These are phyloP conservation scores for Trichopoda pennipes DNA, from an alignment of 2,888 invertebrate species.

Conservation along the genomic window DNA sequence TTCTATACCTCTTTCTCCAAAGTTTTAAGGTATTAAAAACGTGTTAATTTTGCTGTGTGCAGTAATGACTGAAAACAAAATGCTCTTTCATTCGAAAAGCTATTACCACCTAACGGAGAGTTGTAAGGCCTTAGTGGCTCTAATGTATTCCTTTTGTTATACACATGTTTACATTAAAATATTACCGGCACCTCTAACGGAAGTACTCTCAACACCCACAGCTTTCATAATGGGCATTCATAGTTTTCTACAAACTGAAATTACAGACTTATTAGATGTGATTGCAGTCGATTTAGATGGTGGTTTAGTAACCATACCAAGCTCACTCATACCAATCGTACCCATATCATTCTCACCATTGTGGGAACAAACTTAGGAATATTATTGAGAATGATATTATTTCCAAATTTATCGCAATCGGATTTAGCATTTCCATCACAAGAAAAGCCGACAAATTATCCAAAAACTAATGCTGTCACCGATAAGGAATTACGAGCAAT, in stretches of 20 bases:
- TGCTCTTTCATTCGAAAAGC: conserved; percentile 96
- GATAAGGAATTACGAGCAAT: conserved; percentile 98
- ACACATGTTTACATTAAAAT: conserved; percentile 98
- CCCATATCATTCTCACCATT: conserved; percentile 92
- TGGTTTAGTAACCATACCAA: conserved; percentile 95
- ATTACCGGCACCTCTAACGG: conserved; percentile 94
- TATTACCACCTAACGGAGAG: conserved; percentile 95
- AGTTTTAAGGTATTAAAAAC: conserved; percentile 86
- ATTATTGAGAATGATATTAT: conserved; percentile 91
- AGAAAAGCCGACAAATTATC: conserved; percentile 81
- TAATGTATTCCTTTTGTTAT: conserved; percentile 97
- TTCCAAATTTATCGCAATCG: conserved; percentile 92
- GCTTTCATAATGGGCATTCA: conserved; percentile 99
- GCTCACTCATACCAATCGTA: conserved; percentile 87
- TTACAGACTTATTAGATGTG: conserved; percentile 96
- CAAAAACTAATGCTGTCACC: conserved; percentile 86
- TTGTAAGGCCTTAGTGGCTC: conserved; percentile 94
- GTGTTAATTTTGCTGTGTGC: conserved; percentile 96
- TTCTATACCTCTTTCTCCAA: not conserved
- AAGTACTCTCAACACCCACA: conserved; percentile 97
- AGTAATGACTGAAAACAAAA: conserved; percentile 98
- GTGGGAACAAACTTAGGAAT: conserved; percentile 88
- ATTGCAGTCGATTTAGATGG: conserved; percentile 98
- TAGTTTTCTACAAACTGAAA: conserved; percentile 93
- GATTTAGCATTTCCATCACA: conserved; percentile 95